Evolutionary conservation across 2,113 vertebrate species (phyloP), one percentile per base, ranked within the genome.

Genomic region (Macquaria ambigua): DNA sequence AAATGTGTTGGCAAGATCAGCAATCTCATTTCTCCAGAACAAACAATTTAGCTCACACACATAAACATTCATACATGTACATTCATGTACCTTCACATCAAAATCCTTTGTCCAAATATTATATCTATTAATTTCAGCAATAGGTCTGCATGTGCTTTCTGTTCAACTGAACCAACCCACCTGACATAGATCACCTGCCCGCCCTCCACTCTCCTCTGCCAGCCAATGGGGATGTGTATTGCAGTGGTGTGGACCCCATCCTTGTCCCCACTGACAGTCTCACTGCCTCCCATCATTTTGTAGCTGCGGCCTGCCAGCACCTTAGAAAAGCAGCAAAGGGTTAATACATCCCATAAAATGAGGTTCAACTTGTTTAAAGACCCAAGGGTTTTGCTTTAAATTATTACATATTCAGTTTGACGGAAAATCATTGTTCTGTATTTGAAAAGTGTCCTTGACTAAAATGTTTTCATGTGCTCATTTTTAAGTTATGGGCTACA

Each of bases 201-300:
- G 66, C 95, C 94, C 88, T 97, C 96, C 93, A 97, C 95, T 93
- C 94, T 96, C 88, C 96, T 96, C 92, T 97, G 96, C 97, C 97
- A 98, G 94, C 97, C 97, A 87, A 97, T 94, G 59, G 96, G 97
- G 89, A 98, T 94, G 81, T 97, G 96, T 94, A 95, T 93, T 55
- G 96, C 94, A 91, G 93, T 91, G 58, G 91, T 90, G 87, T 95
- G 92, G 93, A 94, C 96, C 86, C 95, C 95, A 95, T 96, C 96
- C 95, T 93, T 96, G 95, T 97, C 97, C 95, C 96, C 96, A 94
- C 93, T 95, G 88, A 96, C 95, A 95, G 96, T 95, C 94, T 97
- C 97, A 96, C 96, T 97, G 95, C 97, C 97, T 93, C 97, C 97
- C 95, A 97, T 98, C 97, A 97, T 98, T 97, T 96, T 97, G 96